These are phyloP conservation scores for Coregonus sp. DNA, from an alignment of 2,797 vertebrate species.

Conservation along the genomic window DNA sequence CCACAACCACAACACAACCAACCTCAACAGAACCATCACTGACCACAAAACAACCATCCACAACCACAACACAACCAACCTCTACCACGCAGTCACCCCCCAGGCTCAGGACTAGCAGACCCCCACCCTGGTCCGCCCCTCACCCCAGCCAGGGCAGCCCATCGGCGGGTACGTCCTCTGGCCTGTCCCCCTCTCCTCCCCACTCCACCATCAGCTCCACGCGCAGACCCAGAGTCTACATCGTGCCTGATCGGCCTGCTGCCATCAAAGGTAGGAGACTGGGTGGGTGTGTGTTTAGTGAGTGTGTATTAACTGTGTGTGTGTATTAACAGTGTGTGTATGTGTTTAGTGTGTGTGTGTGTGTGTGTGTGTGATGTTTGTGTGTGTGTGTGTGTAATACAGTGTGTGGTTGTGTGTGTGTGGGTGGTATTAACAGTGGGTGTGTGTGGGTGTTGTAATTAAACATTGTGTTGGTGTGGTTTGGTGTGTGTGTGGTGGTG, in stretches of 20 bases:
- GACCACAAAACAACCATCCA: too few relatives aligned
- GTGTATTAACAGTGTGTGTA: not conserved
- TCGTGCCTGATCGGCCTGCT: slow-evolving; percentile 69
- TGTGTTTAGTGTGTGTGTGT: not conserved
- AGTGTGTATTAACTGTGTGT: not conserved
- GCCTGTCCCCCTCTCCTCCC: not conserved
- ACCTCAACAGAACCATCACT: too few relatives aligned
- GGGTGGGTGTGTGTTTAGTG: not conserved
- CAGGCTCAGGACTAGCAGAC: not conserved
- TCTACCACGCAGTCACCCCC: not conserved
- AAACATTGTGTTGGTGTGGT: too few relatives aligned
- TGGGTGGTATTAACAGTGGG: not conserved
- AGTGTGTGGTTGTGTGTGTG: not conserved
- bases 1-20: too few relatives aligned
- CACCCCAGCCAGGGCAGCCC: slow-evolving; percentile 6
- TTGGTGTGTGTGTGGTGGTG: too few relatives aligned
- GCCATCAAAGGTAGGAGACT: slow-evolving; percentile 63
- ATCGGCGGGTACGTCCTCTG: not conserved
- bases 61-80: not conserved
- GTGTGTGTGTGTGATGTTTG: not conserved
- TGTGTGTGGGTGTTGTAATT: not conserved
- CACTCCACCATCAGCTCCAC: slow-evolving; percentile 17
- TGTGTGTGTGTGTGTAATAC: not conserved
- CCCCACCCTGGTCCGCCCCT: not conserved
- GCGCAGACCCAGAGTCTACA: slow-evolving; percentile 58